A percentile compares a stretch with the other conserved stretches of the same genome.
Evolutionary conservation across 2,113 vertebrate genomes (phyloP).

Genomic region (Myxocyprinus asiaticus): DNA sequence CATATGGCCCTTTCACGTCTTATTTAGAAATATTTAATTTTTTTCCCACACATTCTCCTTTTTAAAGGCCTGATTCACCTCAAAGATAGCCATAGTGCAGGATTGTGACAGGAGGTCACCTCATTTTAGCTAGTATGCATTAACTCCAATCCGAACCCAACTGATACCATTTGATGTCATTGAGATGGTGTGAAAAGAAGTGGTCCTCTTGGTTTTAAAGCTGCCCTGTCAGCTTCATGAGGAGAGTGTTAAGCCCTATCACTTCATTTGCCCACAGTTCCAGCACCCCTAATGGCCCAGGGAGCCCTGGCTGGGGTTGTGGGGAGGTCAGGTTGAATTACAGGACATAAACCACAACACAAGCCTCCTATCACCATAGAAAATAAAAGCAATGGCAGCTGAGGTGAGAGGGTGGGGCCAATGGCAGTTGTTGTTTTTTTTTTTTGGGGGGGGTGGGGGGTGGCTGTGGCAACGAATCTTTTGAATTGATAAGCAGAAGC

Average conservation of each 20-base stretch:
- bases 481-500: slow-evolving; percentile 68
- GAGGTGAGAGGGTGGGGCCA: slow-evolving; percentile 57
- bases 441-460: neutral
- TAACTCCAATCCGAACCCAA: too few relatives aligned
- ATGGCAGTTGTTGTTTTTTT: slow-evolving; percentile 50
- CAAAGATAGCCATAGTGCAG: neutral
- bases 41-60: neutral
- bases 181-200: slow-evolving; percentile 45
- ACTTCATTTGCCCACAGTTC: slow-evolving; percentile 68
- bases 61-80: neutral
- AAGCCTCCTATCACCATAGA: slow-evolving; percentile 42
- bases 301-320: slow-evolving; percentile 69
- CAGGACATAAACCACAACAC: slow-evolving; percentile 67
- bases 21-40: neutral
- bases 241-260: slow-evolving; percentile 75
- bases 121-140: too few relatives aligned
- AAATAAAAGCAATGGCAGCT: slow-evolving; percentile 62
- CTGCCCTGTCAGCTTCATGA: slow-evolving; percentile 62
- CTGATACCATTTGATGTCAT: slow-evolving; percentile 5
- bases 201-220: slow-evolving; percentile 62
- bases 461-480: slow-evolving; percentile 53
- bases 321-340: slow-evolving; percentile 77
- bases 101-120: neutral
- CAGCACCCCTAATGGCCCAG: too few relatives aligned
- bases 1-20: neutral